A percentile compares a stretch with the other conserved stretches of the same genome.
Evolutionary conservation across 2,888 invertebrate species (phyloP).

Genomic region (Nomada fabriciana): DNA sequence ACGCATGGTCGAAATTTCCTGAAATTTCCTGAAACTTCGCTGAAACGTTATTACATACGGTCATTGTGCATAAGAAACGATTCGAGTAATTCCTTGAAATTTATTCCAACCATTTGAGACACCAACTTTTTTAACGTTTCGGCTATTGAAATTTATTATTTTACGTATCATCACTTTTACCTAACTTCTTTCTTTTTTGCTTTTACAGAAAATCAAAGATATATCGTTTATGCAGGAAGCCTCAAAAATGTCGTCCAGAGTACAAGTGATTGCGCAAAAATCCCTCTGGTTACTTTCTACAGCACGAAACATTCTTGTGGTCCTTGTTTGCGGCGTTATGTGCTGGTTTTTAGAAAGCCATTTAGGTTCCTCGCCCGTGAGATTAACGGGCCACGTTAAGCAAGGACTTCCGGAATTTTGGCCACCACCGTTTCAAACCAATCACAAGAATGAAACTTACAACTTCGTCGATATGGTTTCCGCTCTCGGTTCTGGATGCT

Average conservation of each 20-base stretch:
- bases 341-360: slow-evolving; percentile 88
- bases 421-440: slow-evolving; percentile 89
- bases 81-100: background rate
- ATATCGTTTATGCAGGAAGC: slow-evolving; percentile 85
- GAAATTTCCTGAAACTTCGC: background rate
- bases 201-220: slow-evolving; percentile 89
- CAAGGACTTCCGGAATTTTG: slow-evolving; percentile 89
- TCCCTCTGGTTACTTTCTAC: slow-evolving; percentile 90
- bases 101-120: background rate
- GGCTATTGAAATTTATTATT: background rate
- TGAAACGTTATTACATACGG: background rate
- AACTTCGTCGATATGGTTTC: slow-evolving; percentile 86
- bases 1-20: background rate
- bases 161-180: background rate
- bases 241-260: slow-evolving; percentile 83
- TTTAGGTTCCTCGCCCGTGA: slow-evolving; percentile 87
- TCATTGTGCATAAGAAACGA: background rate
- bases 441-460: slow-evolving; percentile 86
- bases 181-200: slow-evolving; percentile 72
- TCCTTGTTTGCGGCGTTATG: slow-evolving; percentile 88
- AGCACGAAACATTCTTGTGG: slow-evolving; percentile 91
- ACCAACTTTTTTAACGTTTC: background rate
- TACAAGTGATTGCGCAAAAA: slow-evolving; percentile 85
- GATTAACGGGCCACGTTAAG: slow-evolving; percentile 89
- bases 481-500: slow-evolving; percentile 87